A percentile compares a stretch with the other conserved stretches of the same genome.
phyloP scores from a whole-genome alignment of 2,797 vertebrate genomes.

The Echiichthys vipera region DNA sequence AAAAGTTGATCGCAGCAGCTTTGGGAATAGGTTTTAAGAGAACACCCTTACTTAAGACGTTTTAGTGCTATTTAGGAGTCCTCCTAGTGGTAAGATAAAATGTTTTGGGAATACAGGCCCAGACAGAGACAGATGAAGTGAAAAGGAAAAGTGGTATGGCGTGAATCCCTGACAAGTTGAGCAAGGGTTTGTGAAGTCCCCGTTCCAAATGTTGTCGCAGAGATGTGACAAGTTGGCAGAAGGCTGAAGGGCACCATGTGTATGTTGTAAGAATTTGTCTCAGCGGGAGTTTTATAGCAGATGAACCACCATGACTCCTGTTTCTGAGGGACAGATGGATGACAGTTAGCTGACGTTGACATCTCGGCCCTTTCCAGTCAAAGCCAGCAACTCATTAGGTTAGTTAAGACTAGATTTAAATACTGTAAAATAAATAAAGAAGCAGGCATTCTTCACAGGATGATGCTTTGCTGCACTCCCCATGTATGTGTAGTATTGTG shows the following conservation, averaged over 20 bases:
- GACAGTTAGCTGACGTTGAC: conserved; percentile 8
- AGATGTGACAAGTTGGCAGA: conserved; percentile 8
- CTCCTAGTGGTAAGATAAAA: too few species aligned
- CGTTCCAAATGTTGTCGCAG: not conserved
- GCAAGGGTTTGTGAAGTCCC: conserved; percentile 7
- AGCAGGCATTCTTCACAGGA: too few species aligned
- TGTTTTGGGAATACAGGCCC: too few species aligned
- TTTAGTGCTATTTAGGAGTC: too few species aligned
- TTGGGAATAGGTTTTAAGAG: too few species aligned
- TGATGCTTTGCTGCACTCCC: too few species aligned
- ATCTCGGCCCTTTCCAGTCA: conserved; percentile 3
- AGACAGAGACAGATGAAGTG: not conserved
- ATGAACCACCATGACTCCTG: conserved; percentile 19
- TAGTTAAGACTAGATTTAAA: not conserved
- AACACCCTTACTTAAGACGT: too few species aligned
- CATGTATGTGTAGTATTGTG: not conserved
- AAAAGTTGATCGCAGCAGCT: too few species aligned
- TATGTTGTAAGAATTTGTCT: conserved; percentile 27
- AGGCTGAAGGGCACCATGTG: conserved; percentile 3
- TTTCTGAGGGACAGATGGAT: conserved; percentile 31
- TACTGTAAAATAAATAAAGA: not conserved
- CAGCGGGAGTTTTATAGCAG: conserved; percentile 7
- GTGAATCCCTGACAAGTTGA: conserved; percentile 16
- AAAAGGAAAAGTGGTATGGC: not conserved
- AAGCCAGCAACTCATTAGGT: not conserved